These are phyloP conservation scores for Oligia strigilis DNA, from an alignment of 2,888 invertebrate genomes.

Conservation along the genomic window DNA sequence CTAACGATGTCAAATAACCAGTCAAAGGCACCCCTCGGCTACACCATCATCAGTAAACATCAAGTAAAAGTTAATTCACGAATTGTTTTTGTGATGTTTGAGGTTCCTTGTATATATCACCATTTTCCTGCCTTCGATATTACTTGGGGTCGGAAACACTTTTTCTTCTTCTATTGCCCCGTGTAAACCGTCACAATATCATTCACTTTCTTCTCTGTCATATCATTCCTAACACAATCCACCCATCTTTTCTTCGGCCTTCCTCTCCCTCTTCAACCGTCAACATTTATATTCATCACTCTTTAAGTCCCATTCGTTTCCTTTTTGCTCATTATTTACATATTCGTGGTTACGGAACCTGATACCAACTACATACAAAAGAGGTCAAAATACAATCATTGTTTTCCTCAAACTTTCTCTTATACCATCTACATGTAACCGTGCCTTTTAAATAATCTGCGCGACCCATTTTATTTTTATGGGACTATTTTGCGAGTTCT, in stretches of 20 bases:
- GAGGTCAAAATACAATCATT: neutral
- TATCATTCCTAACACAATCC: too few relatives aligned
- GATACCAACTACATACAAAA: neutral
- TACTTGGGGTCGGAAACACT: too few relatives aligned
- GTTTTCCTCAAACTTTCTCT: conserved; percentile 44
- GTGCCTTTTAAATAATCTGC: neutral
- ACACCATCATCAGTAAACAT: neutral
- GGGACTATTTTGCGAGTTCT: conserved; percentile 34
- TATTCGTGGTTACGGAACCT: neutral
- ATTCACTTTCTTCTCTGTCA: too few relatives aligned
- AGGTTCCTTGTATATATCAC: neutral
- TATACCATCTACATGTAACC: conserved; percentile 36
- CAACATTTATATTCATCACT: too few relatives aligned
- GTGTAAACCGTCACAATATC: too few relatives aligned
- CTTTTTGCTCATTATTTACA: too few relatives aligned
- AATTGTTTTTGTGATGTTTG: neutral
- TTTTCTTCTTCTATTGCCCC: too few relatives aligned
- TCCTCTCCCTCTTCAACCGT: too few relatives aligned
- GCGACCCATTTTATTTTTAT: conserved; percentile 58
- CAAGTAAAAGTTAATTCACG: neutral
- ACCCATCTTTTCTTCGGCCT: too few relatives aligned
- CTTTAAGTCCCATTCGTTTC: too few relatives aligned
- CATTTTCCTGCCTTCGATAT: too few relatives aligned
- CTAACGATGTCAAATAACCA: neutral
- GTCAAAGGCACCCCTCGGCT: neutral